Conservation (phyloP, 1,140 invertebrate genomes). For the Diplogasteroides magnus region DNA sequence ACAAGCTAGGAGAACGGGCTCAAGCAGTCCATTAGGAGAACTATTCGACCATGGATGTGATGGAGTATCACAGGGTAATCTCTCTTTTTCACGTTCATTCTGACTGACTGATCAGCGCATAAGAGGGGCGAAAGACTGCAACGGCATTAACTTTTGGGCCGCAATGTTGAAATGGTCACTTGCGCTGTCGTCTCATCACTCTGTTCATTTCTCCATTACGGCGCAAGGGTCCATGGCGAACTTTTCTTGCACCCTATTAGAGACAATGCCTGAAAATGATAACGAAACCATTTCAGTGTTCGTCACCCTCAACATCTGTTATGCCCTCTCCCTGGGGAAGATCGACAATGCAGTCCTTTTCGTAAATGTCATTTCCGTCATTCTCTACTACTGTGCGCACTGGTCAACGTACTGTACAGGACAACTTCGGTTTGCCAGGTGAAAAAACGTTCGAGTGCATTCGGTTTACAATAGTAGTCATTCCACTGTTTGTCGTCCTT, state of each 20-base stretch:
- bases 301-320: slow-evolving; percentile 84
- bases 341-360: slow-evolving; percentile 77
- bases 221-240: too few relatives aligned
- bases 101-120: too few relatives aligned
- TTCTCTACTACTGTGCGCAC: slow-evolving; percentile 94
- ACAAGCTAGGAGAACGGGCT: slow-evolving; percentile 86
- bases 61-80: slow-evolving; percentile 64
- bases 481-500: too few relatives aligned
- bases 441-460: slow-evolving; percentile 47
- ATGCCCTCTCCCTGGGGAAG: slow-evolving; percentile 77
- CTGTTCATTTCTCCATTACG: too few relatives aligned
- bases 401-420: slow-evolving; percentile 98
- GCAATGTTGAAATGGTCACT: too few relatives aligned
- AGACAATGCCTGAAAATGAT: too few relatives aligned
- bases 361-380: slow-evolving; percentile 87
- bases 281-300: slow-evolving; percentile 69
- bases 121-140: too few relatives aligned
- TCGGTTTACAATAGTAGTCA: background rate
- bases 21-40: slow-evolving; percentile 86
- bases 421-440: slow-evolving; percentile 80
- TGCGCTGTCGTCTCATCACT: too few relatives aligned
- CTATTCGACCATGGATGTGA: slow-evolving; percentile 98
- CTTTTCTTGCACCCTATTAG: too few relatives aligned
- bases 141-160: too few relatives aligned
- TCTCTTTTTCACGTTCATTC: too few relatives aligned